phyloP scores from a whole-genome alignment of 1,140 invertebrate genomes.

The Dufourea novaeangliae region DNA sequence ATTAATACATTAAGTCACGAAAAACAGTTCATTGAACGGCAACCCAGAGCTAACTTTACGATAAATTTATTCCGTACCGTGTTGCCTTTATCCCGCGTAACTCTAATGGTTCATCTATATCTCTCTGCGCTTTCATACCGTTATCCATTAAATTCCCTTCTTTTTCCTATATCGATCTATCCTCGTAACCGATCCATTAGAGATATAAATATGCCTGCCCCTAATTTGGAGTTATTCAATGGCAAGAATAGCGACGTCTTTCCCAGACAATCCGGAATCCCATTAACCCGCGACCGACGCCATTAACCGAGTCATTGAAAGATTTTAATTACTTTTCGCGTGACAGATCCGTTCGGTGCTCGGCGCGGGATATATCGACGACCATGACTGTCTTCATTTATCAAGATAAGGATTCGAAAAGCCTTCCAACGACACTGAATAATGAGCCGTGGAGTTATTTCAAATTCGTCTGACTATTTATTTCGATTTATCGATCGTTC shows the following conservation, averaged over 20 bases:
- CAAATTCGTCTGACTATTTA: background rate
- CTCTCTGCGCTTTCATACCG: background rate
- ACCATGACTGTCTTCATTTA: slow-evolving; percentile 4
- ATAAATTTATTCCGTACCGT: too few species aligned
- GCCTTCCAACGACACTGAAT: background rate
- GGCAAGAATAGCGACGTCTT: background rate
- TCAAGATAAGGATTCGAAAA: background rate
- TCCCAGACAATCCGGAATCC: background rate
- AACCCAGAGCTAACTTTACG: too few species aligned
- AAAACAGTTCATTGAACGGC: too few species aligned
- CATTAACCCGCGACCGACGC: slow-evolving; percentile 33
- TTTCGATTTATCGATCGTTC: background rate
- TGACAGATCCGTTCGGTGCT: background rate
- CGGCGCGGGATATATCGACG: background rate
- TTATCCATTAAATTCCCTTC: background rate
- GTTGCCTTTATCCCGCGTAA: background rate
- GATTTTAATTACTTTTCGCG: slow-evolving; percentile 44
- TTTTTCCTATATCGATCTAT: background rate
- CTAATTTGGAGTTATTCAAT: slow-evolving; percentile 5
- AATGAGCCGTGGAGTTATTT: background rate
- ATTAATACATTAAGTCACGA: too few species aligned
- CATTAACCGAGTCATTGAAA: slow-evolving; percentile 39
- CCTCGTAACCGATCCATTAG: background rate
- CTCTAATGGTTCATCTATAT: background rate
- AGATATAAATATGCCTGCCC: background rate